Base-by-base conservation (phyloP, 2,888 invertebrate genomes). In the Clostera curtula region DNA sequence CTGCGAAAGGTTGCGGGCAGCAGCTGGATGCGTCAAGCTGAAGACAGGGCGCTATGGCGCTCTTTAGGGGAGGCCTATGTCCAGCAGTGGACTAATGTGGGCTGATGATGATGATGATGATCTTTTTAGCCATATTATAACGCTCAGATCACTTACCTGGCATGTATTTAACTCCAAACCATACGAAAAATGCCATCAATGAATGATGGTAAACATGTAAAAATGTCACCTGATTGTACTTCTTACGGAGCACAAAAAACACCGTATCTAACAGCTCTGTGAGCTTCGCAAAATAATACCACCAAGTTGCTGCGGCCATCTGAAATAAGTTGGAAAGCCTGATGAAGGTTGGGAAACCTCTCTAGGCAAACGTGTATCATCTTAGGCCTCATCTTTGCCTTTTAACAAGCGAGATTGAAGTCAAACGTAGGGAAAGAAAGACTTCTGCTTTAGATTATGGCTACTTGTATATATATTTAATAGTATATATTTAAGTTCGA, bases 231-330 rank as follows among this genome's bases (percentile, higher is more conserved):
- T 95, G 94, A 24, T 88, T 48, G 85, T 76, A 25, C 82, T 74
- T 49, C 64, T 94, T 94, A 12, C 94, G 85, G 49, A 94, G 64
- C 5, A 94, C 90, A 60, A 95, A 94, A 69, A 95, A 93, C 2
- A 92, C 87, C 0, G 91, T 91, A 51, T 91, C 91, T 33, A 90
- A 48, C 1, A 91, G 76, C 56, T 91, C 91, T 1, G 89, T 77
- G 11, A 91, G 66, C 66, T 91, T 91, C 5, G 89, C 90, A 35
- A 89, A 75, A 58, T 88, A 90, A 52, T 90, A 91, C 7, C 22
- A 47, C 49, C 49, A 49, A 12, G 19, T 3, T 8, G 7, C 36
- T 3, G 20, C 34, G n/a, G 49, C 44, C 5, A 31, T 0, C 49
- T 49, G n/a, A n/a, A n/a, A n/a, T n/a, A n/a, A n/a, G n/a, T n/a